Evolutionary conservation across 2,113 vertebrate genomes (phyloP), one percentile per base, ranked within the genome.

Genomic region (Panthera leo): DNA sequence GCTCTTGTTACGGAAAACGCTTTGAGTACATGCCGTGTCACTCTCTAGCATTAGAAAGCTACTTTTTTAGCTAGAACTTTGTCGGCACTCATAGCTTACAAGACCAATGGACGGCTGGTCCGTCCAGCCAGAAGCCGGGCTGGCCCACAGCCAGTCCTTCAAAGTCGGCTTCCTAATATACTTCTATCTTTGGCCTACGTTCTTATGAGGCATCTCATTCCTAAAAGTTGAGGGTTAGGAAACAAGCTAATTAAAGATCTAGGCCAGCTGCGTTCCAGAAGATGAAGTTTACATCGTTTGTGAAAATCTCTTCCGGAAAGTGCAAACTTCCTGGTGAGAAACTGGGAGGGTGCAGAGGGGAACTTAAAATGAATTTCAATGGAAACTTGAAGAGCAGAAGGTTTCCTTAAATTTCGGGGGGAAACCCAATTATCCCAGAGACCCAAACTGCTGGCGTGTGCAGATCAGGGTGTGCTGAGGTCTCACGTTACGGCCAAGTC

Each of bases 201-300:
- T 48, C 68, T 70, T 10, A 76, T 5, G 85, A 91, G 15, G 39
- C 14, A 39, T 68, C 85, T 97, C 73, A 90, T 88, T 80, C 75
- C 48, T 82, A 84, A 79, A 73, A 94, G 75, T 3, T 31, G 65
- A 94, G 29, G 84, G 89, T 58, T 93, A 79, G 80, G 55, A 91
- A 94, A 92, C 55, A 61, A 78, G 90, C 87, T 84, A 92, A 87
- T 83, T 79, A 92, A 95, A 92, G 34, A 73, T 12, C 42, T 15
- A 63, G 55, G 36, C 53, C 92, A 96, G 90, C 39, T 94, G 70
- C 55, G 51, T 58, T 76, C 92, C 84, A 96, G 92, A 95, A 96
- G 91, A 73, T 48, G 75, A 68, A 83, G 39, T 45, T 42, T 67
- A 27, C 23, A 21, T 39, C 34, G 85, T 93, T 78, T 42, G 45